Evolutionary conservation across 1,140 invertebrate genomes (phyloP).

Genomic region (Bombus confusus): DNA sequence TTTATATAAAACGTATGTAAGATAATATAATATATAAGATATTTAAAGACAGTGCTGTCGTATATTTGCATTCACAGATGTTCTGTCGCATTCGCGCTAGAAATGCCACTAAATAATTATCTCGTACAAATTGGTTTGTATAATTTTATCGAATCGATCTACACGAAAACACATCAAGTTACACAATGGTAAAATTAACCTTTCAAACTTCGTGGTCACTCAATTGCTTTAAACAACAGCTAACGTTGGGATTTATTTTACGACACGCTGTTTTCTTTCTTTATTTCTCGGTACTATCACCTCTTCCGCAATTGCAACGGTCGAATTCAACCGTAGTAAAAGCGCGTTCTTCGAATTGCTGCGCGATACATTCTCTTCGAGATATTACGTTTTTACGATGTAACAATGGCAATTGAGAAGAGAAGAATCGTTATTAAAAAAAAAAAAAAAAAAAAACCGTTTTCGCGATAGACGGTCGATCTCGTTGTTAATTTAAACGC

Average conservation of each 20-base stretch:
- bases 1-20: too few species aligned
- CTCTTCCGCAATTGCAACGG: not conserved
- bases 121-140: too few species aligned
- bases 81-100: not conserved
- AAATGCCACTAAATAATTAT: not conserved
- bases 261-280: not conserved
- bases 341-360: not conserved
- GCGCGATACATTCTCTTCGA: not conserved
- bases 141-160: too few species aligned
- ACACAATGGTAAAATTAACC: not conserved
- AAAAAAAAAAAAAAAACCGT: not conserved
- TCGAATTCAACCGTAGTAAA: not conserved
- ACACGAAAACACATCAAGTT: not conserved
- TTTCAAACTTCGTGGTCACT: not conserved
- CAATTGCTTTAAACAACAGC: not conserved
- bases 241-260: not conserved
- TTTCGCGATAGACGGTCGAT: not conserved
- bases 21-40: too few species aligned
- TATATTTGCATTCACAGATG: too few species aligned
- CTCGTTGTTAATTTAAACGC: too few species aligned
- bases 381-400: not conserved
- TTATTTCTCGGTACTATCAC: not conserved
- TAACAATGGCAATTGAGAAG: not conserved
- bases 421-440: not conserved
- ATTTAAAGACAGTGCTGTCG: too few species aligned